Base-by-base conservation (phyloP, 1,140 invertebrate genomes). In the Drosophila tropicalis region DNA sequence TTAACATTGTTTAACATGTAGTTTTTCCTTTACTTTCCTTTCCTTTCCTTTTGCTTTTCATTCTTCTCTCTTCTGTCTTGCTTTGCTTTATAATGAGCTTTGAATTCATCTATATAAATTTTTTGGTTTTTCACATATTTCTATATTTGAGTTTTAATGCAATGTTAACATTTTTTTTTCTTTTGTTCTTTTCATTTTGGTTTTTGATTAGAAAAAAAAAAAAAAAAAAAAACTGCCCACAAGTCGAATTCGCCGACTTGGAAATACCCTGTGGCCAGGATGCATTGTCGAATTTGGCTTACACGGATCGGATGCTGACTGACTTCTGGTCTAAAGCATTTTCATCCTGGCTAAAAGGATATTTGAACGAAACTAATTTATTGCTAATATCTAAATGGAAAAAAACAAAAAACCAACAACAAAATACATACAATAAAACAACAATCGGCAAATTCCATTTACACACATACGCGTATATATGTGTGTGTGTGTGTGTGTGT, bases 161-260 rank as follows among this genome's bases (percentile, higher is more conserved):
- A 86, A 87, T 90, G 87, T 90, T 90, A 90, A 90, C 87, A 85
- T 81, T 84, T 77, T 29, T 75, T 13, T 13, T 78, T 17, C 60
- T 56, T 78, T 80, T 72, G 81, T 72, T 76, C 9, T 19, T 19
- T 19, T 19, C 2, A 2, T 77, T 13, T 68, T 2, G 9, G 34
- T 67, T 90, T 90, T 87, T 90, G 80, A 84, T 87, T 90, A 87
- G 83, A 74, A 87, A 87, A 86, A 86, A 86, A 83, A 86, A 87
- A 83, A 84, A 87, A 83, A 84, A 87, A 86, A 83, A 86, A 87
- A 86, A 86, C 61, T 85, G 44, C 44, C 15, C 5, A 3, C 17
- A 47, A 47, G 44, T 47, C 44, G 44, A 15, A 1, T 9, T 19
- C 0, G 2, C 44, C 44, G 44, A 47, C 44, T 17, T 17, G 2